Percentiles rank a stretch among this genome's conserved stretches.
Conservation (phyloP, 2,113 vertebrate genomes). For the Planiliza haematocheilus region DNA sequence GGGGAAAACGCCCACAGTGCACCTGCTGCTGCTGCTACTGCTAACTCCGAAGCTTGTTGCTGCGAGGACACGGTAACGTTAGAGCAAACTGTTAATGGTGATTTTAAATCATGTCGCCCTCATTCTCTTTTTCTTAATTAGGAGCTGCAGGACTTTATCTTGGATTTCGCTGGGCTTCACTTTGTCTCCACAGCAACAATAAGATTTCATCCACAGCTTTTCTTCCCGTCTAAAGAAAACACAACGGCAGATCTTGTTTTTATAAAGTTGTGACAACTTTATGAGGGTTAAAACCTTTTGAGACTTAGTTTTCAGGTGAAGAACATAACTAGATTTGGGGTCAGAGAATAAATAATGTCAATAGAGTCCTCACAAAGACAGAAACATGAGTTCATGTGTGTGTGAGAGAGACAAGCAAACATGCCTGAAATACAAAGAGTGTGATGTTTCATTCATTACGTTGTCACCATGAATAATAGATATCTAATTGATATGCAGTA, state of each 20-base stretch:
- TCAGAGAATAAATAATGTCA: no score
- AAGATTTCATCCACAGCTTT: slow-evolving; percentile 52
- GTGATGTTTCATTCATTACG: slow-evolving; percentile 80
- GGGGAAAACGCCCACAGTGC: background rate
- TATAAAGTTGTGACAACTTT: no score
- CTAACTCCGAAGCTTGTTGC: background rate
- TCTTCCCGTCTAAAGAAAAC: slow-evolving; percentile 45
- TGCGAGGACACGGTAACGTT: slow-evolving; percentile 4
- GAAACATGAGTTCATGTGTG: background rate
- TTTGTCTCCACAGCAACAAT: slow-evolving; percentile 54
- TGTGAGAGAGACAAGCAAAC: slow-evolving; percentile 59
- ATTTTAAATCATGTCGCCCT: slow-evolving; percentile 10
- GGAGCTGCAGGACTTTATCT: slow-evolving; percentile 2
- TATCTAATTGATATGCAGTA: slow-evolving; percentile 77
- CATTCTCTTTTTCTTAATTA: slow-evolving; percentile 28
- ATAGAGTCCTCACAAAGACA: no score
- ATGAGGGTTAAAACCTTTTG: no score
- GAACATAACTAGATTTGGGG: no score
- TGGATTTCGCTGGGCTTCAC: slow-evolving; percentile 54
- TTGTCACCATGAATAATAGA: slow-evolving; percentile 79
- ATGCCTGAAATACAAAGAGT: slow-evolving; percentile 76
- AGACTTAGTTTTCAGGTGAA: no score
- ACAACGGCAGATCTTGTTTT: slow-evolving; percentile 43
- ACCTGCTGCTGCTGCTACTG: background rate
- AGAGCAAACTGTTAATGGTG: slow-evolving; percentile 1